These are phyloP conservation scores for Phainopepla nitens DNA, from an alignment of 2,113 vertebrate species.

Conservation along the genomic window DNA sequence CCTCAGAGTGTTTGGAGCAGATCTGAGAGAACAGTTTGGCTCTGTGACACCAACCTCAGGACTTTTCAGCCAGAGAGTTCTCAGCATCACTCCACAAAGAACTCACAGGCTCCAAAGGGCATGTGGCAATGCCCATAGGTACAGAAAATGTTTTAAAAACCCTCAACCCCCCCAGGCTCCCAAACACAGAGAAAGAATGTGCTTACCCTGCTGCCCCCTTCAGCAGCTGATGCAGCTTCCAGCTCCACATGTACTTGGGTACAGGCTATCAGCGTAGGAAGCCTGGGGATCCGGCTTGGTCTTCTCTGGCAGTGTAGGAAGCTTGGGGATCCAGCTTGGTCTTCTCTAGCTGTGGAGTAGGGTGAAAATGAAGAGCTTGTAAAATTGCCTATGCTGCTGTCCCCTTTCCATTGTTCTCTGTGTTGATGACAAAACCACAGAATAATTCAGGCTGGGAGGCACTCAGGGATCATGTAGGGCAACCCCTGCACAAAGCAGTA, in stretches of 20 bases:
- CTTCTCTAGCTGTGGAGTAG: not conserved
- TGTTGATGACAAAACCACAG: not conserved
- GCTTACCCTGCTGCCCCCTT: not conserved
- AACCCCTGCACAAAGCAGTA: not conserved
- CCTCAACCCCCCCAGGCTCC: not conserved
- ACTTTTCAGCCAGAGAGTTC: not conserved
- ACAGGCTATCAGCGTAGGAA: not conserved
- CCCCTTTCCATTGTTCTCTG: not conserved
- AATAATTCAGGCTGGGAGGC: not conserved
- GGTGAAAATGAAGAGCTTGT: not conserved
- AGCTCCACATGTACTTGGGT: fast-evolving
- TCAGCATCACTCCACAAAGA: not conserved
- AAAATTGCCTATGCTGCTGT: not conserved
- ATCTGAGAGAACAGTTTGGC: not conserved
- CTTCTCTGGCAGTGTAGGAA: not conserved
- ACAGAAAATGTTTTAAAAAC: not conserved
- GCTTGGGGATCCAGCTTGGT: not conserved
- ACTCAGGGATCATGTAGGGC: not conserved
- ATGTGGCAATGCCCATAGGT: fast-evolving
- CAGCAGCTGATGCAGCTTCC: not conserved
- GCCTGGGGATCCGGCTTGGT: not conserved
- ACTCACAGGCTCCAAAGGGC: not conserved
- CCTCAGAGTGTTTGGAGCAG: not conserved
- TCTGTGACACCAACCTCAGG: not conserved
- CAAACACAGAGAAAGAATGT: not conserved